Percentiles rank a stretch among this genome's conserved stretches.
Evolutionary conservation across 2,888 invertebrate genomes (phyloP).

Genomic region (Cerceris ruficornis): DNA sequence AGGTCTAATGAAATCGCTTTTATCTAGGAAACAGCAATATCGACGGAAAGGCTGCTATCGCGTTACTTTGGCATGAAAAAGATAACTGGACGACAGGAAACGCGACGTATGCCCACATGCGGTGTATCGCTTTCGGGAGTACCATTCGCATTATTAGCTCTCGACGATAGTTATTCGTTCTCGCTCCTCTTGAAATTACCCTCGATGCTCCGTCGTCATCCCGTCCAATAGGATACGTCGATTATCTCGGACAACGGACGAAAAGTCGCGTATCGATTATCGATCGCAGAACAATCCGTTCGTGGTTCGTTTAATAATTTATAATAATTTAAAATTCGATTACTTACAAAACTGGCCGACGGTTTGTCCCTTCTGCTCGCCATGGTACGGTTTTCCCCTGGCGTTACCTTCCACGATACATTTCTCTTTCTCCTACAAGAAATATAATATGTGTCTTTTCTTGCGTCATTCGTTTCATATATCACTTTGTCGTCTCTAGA

Average conservation of each 20-base stretch:
- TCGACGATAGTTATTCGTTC: background rate
- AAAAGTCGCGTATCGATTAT: background rate
- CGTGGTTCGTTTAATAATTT: background rate
- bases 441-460: background rate
- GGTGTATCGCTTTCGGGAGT: conserved; percentile 24
- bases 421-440: conserved; percentile 47
- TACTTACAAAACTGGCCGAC: conserved; percentile 77
- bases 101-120: conserved; percentile 28
- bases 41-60: too few relatives aligned
- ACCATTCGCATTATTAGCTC: background rate
- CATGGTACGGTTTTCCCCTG: conserved; percentile 64
- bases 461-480: background rate
- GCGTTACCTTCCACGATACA: conserved; percentile 61
- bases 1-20: too few relatives aligned
- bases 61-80: background rate
- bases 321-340: too few relatives aligned
- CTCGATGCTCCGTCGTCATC: background rate
- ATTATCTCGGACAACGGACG: too few relatives aligned
- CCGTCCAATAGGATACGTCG: too few relatives aligned
- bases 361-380: conserved; percentile 77
- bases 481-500: too few relatives aligned
- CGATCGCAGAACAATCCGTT: background rate
- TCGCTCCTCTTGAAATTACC: background rate
- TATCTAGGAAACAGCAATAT: too few relatives aligned
- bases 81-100: conserved; percentile 48